Evolutionary conservation across 53 echinoderm and acorn worm species (phyloP).

Genomic region (Crossaster papposus): DNA sequence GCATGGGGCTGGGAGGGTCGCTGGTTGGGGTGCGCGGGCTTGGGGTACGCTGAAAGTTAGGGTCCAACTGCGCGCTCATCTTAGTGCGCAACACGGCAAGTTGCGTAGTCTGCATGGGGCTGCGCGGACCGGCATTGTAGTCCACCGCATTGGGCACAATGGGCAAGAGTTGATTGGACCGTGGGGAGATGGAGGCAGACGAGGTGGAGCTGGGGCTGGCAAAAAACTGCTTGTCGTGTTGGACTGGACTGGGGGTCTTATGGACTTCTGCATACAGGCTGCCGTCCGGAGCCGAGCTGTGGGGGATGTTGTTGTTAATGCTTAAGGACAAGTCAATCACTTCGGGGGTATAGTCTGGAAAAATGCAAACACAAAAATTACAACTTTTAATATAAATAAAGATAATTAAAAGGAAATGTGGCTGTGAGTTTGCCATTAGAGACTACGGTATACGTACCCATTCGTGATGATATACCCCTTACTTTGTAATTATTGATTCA

Average conservation of each 20-base stretch:
- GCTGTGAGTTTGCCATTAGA: no score
- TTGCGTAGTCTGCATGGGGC: conserved; percentile 68
- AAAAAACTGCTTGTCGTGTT: conserved; percentile 42
- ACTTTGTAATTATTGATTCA: no score
- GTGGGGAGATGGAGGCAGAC: background rate
- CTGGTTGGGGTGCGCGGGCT: conserved; percentile 50
- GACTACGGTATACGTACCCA: no score
- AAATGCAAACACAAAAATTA: conserved; percentile 5
- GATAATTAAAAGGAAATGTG: no score
- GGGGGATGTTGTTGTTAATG: conserved; percentile 82
- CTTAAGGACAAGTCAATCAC: conserved; percentile 61
- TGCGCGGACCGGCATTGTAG: conserved; percentile 27
- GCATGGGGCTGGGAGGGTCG: conserved; percentile 52
- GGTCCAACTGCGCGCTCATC: conserved; percentile 51
- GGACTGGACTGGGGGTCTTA: conserved; percentile 77
- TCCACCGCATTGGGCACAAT: conserved; percentile 40
- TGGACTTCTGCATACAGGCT: conserved; percentile 96
- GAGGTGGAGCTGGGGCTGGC: conserved; percentile 15
- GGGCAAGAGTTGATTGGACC: conserved; percentile 62
- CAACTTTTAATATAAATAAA: no score
- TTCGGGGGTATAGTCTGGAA: conserved; percentile 65
- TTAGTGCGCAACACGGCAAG: conserved; percentile 49
- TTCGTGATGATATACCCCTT: no score
- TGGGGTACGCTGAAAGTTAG: conserved; percentile 26
- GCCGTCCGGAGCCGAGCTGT: conserved; percentile 91